Evolutionary conservation across 2,113 vertebrate species (phyloP), one percentile per base, ranked within the genome.

Genomic region (Rhinopomastus cyanomelas): DNA sequence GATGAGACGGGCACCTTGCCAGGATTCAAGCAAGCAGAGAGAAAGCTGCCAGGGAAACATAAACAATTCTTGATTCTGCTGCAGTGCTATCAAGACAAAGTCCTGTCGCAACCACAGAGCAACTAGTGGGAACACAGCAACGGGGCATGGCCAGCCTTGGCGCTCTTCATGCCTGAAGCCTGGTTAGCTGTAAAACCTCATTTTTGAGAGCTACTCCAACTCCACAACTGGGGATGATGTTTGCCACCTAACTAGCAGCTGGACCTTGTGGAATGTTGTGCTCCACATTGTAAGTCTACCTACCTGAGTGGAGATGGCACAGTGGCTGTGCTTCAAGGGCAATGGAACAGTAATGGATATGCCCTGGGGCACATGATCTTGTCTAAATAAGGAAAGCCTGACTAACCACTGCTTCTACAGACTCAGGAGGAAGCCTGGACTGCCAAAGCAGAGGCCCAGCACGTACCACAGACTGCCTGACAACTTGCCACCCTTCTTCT

Each of bases 131-230:
- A 76, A 79, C 51, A 13, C 0, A 0, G 76, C 61, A 36, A 14
- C 1, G 12, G 5, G 49, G 65, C 44, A 37, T 0, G 8, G 36
- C 1, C 61, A 49, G 51, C 13, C 39, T 42, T 22, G 1, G 1
- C 30, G 61, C 61, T 71, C 60, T 59, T n/a, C 30, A 25, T 51
- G 66, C 62, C 76, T 34, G 55, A 29, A 27, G 39, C 18, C n/a
- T 30, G 7, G 13, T 12, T 19, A 46, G 8, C 49, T 69, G 39
- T 46, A 30, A 14, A 10, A 49, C 29, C 19, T 39, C 8, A 12
- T 21, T 78, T 64, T 29, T 39, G 53, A 74, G 81, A 51, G 46
- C 0, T 15, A 14, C 82, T 71, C 57, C 15, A 3, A 4, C 11
- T 13, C 78, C 55, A 22, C 0, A 0, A 2, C 27, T 12, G 25